phyloP scores from a whole-genome alignment of 2,113 vertebrate genomes.

The Cettia cetti region DNA sequence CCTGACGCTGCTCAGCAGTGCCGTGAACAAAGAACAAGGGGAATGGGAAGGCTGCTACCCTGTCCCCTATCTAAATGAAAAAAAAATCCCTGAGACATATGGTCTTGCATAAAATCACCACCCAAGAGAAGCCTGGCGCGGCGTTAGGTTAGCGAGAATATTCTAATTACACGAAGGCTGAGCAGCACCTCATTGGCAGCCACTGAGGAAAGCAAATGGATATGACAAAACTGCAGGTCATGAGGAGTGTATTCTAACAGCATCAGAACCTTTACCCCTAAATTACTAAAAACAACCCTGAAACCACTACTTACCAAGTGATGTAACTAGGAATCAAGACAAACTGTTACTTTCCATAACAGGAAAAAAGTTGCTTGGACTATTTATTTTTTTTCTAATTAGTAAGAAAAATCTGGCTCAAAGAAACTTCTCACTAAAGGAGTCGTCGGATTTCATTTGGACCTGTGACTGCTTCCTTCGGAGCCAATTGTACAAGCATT shows the following conservation, averaged over 20 bases:
- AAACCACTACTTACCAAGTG: not conserved
- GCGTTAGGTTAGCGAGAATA: constrained; percentile 11
- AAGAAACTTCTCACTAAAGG: not conserved
- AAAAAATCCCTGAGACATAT: constrained; percentile 37
- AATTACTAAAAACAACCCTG: constrained; percentile 21
- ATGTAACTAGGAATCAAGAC: not conserved
- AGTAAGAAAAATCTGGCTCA: not conserved
- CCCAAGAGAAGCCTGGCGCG: not conserved
- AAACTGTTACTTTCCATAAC: constrained; percentile 2
- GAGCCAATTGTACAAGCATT: not conserved
- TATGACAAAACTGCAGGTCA: constrained; percentile 15
- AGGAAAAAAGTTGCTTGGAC: not conserved
- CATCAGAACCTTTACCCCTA: not conserved
- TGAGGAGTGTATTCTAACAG: not conserved
- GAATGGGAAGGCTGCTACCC: not conserved
- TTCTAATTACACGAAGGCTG: constrained; percentile 1
- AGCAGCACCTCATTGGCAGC: constrained; percentile 9
- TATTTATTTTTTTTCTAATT: not conserved
- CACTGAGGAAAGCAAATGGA: not conserved
- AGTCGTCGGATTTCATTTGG: not conserved
- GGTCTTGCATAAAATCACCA: constrained; percentile 53
- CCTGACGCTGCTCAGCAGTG: not conserved
- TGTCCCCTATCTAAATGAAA: not conserved
- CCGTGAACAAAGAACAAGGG: not conserved
- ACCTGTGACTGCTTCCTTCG: not conserved